These are phyloP conservation scores for Sebastiscus tertius DNA, from an alignment of 2,797 vertebrate species.

Conservation along the genomic window DNA sequence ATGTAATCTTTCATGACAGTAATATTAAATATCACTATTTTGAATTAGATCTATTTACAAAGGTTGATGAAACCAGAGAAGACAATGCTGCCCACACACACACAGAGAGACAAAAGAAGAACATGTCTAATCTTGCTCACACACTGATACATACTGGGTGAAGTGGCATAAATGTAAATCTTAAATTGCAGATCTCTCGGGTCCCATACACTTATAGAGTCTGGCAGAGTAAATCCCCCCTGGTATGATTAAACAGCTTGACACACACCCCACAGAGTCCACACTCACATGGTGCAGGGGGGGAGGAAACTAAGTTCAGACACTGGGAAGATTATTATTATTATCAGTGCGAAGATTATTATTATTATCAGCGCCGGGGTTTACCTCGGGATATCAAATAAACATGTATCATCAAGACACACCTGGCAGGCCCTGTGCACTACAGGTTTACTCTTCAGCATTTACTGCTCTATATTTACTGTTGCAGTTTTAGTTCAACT, in stretches of 20 bases:
- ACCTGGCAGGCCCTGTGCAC: slow-evolving; percentile 46
- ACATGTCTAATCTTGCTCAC: slow-evolving; percentile 50
- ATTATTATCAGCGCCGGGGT: slow-evolving; percentile 46
- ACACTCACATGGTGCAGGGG: slow-evolving; percentile 17
- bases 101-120: not conserved
- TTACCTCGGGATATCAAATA: slow-evolving; percentile 70
- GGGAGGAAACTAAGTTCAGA: slow-evolving; percentile 54
- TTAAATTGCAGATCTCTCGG: slow-evolving; percentile 47
- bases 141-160: not conserved
- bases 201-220: slow-evolving; percentile 46
- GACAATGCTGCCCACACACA: not conserved
- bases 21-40: not conserved
- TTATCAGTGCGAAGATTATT: slow-evolving; percentile 67
- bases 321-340: slow-evolving; percentile 61
- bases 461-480: not conserved
- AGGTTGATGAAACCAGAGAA: slow-evolving; percentile 14
- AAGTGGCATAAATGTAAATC: slow-evolving; percentile 40
- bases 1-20: not conserved
- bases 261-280: slow-evolving; percentile 33
- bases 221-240: slow-evolving; percentile 38
- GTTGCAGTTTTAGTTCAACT: not conserved
- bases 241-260: slow-evolving; percentile 52
- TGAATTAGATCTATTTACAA: slow-evolving; percentile 1
- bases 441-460: not conserved
- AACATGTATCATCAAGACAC: slow-evolving; percentile 57